Evolutionary conservation across 53 echinoderm and acorn worm genomes (phyloP).

Genomic region (Crossaster papposus): DNA sequence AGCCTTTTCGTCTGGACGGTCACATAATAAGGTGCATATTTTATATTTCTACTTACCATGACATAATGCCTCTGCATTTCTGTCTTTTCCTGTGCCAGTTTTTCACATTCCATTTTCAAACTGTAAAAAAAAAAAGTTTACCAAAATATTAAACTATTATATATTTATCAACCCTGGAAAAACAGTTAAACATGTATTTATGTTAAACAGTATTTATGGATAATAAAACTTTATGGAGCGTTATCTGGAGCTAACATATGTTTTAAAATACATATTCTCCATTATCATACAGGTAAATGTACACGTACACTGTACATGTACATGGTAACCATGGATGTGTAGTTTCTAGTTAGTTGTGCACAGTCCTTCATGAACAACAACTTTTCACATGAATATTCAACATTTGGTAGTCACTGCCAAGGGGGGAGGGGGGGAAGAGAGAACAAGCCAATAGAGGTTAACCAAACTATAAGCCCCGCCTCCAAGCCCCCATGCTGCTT

Average conservation of each 20-base stretch:
- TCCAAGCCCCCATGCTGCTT: constrained; percentile 26
- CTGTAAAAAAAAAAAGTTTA: constrained; percentile 54
- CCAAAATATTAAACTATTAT: not conserved
- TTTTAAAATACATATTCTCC: too few relatives aligned
- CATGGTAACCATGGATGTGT: too few relatives aligned
- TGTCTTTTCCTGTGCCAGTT: constrained; percentile 98
- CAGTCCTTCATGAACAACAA: too few relatives aligned
- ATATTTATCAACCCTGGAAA: not conserved
- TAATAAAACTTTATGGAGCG: too few relatives aligned
- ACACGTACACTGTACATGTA: too few relatives aligned
- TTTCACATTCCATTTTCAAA: constrained; percentile 99
- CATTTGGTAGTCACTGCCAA: constrained; percentile 31
- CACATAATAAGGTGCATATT: too few relatives aligned
- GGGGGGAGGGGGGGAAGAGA: too few relatives aligned
- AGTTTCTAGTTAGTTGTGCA: not conserved
- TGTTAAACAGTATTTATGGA: too few relatives aligned
- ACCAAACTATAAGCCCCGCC: constrained; percentile 21
- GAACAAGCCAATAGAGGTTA: constrained; percentile 13
- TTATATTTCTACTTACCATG: constrained; percentile 74
- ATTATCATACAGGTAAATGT: too few relatives aligned
- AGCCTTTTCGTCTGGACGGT: too few relatives aligned
- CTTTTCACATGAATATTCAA: constrained; percentile 28
- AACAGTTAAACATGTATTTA: not conserved
- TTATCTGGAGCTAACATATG: too few relatives aligned
- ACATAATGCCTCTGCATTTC: constrained; percentile 99